phyloP scores from a whole-genome alignment of 2,888 invertebrate species.

The Neoitamus cyanurus region DNA sequence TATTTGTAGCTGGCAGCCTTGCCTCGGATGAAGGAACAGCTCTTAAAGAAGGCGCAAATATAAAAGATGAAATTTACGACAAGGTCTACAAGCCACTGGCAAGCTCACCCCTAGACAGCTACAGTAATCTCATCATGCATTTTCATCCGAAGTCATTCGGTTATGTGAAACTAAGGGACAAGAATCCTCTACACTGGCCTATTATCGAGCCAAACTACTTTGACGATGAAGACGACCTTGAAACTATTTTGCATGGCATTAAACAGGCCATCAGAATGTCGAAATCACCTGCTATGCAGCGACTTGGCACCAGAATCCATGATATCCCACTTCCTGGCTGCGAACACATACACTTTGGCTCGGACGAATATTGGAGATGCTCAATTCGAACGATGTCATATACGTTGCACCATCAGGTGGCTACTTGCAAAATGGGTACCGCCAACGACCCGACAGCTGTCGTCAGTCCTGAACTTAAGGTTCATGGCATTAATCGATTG shows the following conservation, averaged over 20 bases:
- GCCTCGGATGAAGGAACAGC: constrained; percentile 71
- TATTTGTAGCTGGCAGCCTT: constrained; percentile 73
- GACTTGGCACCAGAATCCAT: constrained; percentile 68
- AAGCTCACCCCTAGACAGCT: constrained; percentile 68
- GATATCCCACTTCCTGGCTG: constrained; percentile 69
- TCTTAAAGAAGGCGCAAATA: constrained; percentile 69
- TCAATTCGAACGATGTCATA: constrained; percentile 70
- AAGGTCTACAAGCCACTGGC: constrained; percentile 70
- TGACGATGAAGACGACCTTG: constrained; percentile 72
- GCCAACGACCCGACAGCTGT: constrained; percentile 70
- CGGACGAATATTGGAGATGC: constrained; percentile 77
- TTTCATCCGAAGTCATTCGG: constrained; percentile 81
- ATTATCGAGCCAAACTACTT: constrained; percentile 85
- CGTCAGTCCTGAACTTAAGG: constrained; percentile 72
- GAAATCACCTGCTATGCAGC: constrained; percentile 70
- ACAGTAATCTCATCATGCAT: constrained; percentile 73
- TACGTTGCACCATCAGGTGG: constrained; percentile 73
- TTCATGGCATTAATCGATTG: constrained; percentile 70
- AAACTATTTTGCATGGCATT: constrained; percentile 72
- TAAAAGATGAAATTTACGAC: constrained; percentile 70
- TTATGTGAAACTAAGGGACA: constrained; percentile 72
- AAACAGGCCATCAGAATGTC: constrained; percentile 71
- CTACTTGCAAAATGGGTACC: constrained; percentile 78
- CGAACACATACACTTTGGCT: constrained; percentile 65
- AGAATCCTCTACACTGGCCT: constrained; percentile 81